These are phyloP conservation scores for Drosophila neocordata DNA, from an alignment of 1,140 invertebrate genomes.

Conservation along the genomic window DNA sequence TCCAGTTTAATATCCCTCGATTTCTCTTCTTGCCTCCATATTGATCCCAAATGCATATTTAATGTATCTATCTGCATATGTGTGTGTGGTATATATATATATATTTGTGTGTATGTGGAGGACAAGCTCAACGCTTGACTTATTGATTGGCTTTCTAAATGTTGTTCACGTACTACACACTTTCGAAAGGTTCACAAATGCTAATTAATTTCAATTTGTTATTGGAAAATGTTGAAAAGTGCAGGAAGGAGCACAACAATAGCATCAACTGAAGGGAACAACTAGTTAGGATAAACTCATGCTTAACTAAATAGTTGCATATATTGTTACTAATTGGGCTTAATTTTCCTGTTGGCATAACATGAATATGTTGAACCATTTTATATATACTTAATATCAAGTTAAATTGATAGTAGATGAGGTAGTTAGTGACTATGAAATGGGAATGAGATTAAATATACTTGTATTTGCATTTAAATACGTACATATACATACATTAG, in stretches of 20 bases:
- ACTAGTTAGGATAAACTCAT: too few relatives aligned
- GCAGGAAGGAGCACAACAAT: not conserved
- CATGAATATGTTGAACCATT: too few relatives aligned
- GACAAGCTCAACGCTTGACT: constrained; percentile 48
- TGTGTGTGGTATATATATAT: not conserved
- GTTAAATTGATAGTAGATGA: too few relatives aligned
- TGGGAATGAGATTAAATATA: too few relatives aligned
- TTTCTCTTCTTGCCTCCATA: not conserved
- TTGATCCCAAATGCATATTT: constrained; percentile 51
- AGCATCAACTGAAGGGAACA: too few relatives aligned
- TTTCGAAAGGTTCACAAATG: constrained; percentile 1
- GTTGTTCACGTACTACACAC: not conserved
- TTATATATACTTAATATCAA: too few relatives aligned
- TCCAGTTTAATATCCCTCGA: not conserved
- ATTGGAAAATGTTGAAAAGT: constrained; percentile 6
- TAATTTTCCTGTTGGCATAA: too few relatives aligned
- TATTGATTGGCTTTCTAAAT: constrained; percentile 51
- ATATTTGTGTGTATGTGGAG: not conserved
- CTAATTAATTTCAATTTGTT: constrained; percentile 38
- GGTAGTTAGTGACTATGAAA: too few relatives aligned
- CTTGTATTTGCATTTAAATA: too few relatives aligned
- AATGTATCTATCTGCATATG: constrained; percentile 23
- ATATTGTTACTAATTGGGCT: too few relatives aligned
- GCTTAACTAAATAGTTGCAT: too few relatives aligned
- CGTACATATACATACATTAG: too few relatives aligned